Evolutionary conservation across 2,888 invertebrate species (phyloP).

Genomic region (Papilio elwesi): DNA sequence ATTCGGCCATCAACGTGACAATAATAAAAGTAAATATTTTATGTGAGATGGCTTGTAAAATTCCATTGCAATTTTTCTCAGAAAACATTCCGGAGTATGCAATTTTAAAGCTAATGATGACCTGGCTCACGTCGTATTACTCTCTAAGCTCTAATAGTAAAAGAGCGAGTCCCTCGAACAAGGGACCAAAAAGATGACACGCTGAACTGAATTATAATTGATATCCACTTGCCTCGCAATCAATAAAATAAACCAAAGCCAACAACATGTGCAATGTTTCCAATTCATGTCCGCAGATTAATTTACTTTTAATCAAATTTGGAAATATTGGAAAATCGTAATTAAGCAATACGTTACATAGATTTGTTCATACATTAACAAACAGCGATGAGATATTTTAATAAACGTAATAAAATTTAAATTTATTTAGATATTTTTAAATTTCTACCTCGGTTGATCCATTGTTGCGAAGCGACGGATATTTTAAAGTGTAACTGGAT

Average conservation of each 20-base stretch:
- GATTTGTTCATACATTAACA: background rate
- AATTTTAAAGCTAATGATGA: no score
- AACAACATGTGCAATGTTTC: constrained; percentile 35
- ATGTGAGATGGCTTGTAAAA: no score
- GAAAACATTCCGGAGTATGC: no score
- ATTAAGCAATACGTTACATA: constrained; percentile 20
- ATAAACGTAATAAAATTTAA: constrained; percentile 14
- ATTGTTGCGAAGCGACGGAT: background rate
- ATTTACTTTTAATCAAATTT: constrained; percentile 37
- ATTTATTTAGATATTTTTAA: constrained; percentile 4
- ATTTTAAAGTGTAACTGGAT: background rate
- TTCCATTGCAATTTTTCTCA: no score
- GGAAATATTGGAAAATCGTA: constrained; percentile 31
- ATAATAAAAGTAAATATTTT: no score
- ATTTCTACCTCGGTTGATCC: background rate
- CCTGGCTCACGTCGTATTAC: no score
- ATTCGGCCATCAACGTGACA: no score
- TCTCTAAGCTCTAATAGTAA: no score
- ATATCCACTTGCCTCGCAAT: constrained; percentile 23
- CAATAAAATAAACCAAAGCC: constrained; percentile 31
- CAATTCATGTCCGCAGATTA: constrained; percentile 37
- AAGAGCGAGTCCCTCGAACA: no score
- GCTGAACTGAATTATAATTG: constrained; percentile 21
- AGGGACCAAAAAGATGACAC: background rate
- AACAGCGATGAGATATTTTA: constrained; percentile 5